Base-by-base conservation (phyloP, 2,888 invertebrate species). In the Epinotia demarniana region DNA sequence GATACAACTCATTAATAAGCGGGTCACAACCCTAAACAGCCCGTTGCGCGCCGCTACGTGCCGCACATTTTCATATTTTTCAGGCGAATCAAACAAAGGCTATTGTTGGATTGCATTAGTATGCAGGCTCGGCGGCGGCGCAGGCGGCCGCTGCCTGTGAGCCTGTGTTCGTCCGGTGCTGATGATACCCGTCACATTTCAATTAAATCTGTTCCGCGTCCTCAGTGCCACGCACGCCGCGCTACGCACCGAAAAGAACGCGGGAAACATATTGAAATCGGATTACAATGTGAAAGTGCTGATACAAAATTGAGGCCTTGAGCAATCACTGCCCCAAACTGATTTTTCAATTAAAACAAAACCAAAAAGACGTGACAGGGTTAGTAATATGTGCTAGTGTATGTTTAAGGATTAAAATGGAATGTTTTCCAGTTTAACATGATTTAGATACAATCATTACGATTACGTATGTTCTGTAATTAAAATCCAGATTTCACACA, bases 1-100 rank as follows among this genome's bases (percentile, higher is more conserved):
- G 69, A 69, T 69, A 46, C 23, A 18, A 39, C 27, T 46, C 58
- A 75, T 75, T 75, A 70, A 71, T 66, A 75, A 70, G 43, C 75
- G 66, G 64, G 66, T 71, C 75, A 70, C 70, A 70, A 49, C 33
- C 57, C 60, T 71, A 75, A 57, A 18, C 55, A 58, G 64, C 19
- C 68, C 39, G 39, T 39, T 43, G 58, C 19, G 53, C 18, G 27
- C 69, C 46, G 53, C 43, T 58, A 75, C 70, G 75, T 71, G 70
- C 55, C 60, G 49, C 43, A 64, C 53, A 75, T 75, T 60, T 61
- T 33, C 53, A 75, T 66, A 60, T 66, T 75, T 75, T 60, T 61
- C 49, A 62, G 63, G 58, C 23, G 53, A 57, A 73, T 66, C 53
- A 49, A 61, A 71, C 75, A 75, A 70, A 18, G 63, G 75, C 49